These are phyloP conservation scores for Arizona elegans DNA, from an alignment of 2,113 vertebrate genomes.

Conservation along the genomic window DNA sequence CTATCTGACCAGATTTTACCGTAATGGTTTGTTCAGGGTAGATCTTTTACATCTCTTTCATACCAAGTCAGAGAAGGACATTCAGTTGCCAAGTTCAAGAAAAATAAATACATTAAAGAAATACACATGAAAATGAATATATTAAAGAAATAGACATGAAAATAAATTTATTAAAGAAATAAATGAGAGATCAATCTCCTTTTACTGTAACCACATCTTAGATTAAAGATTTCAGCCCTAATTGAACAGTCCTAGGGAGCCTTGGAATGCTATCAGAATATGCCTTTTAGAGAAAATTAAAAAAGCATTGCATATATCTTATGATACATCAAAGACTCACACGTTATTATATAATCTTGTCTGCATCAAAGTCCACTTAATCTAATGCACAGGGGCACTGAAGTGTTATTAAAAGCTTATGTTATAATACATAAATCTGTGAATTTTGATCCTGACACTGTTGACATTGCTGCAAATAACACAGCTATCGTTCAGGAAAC, in stretches of 20 bases:
- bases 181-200: background rate
- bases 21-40: background rate
- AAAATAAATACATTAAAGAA: background rate
- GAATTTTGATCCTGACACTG: background rate
- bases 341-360: background rate
- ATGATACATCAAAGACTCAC: background rate
- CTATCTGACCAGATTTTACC: background rate
- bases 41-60: background rate
- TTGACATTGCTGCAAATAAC: background rate
- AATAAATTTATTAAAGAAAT: background rate
- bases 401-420: background rate
- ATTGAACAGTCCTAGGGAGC: too few species aligned
- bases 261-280: too few species aligned
- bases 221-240: background rate
- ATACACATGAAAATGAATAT: background rate
- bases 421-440: background rate
- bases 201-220: background rate
- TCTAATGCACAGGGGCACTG: background rate
- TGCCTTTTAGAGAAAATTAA: background rate
- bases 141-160: background rate
- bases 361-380: background rate
- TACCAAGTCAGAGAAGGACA: background rate
- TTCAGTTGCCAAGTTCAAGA: background rate
- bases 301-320: background rate
- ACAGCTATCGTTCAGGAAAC: background rate